Base-by-base conservation (phyloP, 2,113 vertebrate genomes). In the Phyllostomus discolor region DNA sequence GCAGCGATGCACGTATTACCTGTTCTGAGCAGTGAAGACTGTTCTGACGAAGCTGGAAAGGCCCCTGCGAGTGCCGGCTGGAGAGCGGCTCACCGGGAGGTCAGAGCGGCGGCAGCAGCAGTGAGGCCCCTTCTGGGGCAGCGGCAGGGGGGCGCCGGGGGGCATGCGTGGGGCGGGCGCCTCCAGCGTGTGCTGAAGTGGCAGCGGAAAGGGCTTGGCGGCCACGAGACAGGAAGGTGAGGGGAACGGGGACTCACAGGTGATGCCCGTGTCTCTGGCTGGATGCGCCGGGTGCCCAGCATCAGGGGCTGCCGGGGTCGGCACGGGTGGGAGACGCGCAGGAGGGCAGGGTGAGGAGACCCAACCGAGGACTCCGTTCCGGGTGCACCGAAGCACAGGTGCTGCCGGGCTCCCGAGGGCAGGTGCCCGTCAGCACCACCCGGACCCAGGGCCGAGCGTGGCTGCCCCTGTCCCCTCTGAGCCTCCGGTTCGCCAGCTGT, bases 381-480 rank as follows among this genome's bases (percentile, higher is more conserved):
- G 62, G 62, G 15, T 2, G 4, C 62, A 33, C 12, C 2, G 62
- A 5, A 66, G 31, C 14, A 33, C 12, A 66, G 12, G 28, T 33
- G 10, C 62, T 28, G 1, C 1, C 28, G 33, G 62, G 33, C 62
- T 16, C 16, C 28, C 1, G 31, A 33, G 62, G 19, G 14, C 5
- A 33, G 62, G 12, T 16, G 9, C 46, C 46, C 11, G 43, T 43
- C 43, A 43, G 43, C 43, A 43, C 43, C 54, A 22, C 15, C 2
- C 1, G 20, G 20, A 1, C 54, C 19, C 7, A 19, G 54, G 17
- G 19, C 19, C 7, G 54, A 57, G 8, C 19, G 54, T 8, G 20
- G 9, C 54, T 9, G 7, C 7, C 0, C 22, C 6, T 0, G 20
- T 20, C 20, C 7, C 22, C 54, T 57, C 22, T 4, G 50, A 2